Conservation (phyloP, 2,888 invertebrate species). For the Drosophila tripunctata region DNA sequence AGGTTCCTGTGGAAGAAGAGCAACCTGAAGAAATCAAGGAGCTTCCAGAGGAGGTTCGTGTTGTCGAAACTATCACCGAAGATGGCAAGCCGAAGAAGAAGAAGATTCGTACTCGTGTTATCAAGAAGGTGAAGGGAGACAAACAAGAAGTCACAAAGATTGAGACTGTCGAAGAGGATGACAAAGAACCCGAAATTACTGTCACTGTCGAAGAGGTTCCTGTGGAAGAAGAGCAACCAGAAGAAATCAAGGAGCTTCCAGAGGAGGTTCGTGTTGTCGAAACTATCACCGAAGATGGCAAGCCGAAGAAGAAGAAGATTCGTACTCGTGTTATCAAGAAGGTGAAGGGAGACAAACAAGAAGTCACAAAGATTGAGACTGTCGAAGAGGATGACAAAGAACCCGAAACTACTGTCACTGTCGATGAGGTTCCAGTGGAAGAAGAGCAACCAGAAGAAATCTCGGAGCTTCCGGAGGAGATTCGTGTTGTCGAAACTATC, state of each 20-base stretch:
- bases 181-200: constrained; percentile 47
- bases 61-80: constrained; percentile 35
- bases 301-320: constrained; percentile 17
- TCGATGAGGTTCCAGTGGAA: constrained; percentile 8
- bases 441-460: neutral
- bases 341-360: constrained; percentile 23
- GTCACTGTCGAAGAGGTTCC: constrained; percentile 51
- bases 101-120: constrained; percentile 57
- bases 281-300: constrained; percentile 9
- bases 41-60: constrained; percentile 43
- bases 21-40: constrained; percentile 25
- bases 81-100: constrained; percentile 49
- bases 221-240: constrained; percentile 9
- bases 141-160: constrained; percentile 62
- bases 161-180: constrained; percentile 60
- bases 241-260: constrained; percentile 1
- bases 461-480: constrained; percentile 10
- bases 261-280: constrained; percentile 14
- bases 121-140: constrained; percentile 59
- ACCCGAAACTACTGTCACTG: constrained; percentile 16
- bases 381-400: constrained; percentile 16
- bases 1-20: constrained; percentile 21
- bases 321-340: constrained; percentile 23
- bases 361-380: constrained; percentile 22
- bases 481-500: constrained; percentile 9